Base-by-base conservation (phyloP, 2,797 vertebrate species). In the Spea hammondii region DNA sequence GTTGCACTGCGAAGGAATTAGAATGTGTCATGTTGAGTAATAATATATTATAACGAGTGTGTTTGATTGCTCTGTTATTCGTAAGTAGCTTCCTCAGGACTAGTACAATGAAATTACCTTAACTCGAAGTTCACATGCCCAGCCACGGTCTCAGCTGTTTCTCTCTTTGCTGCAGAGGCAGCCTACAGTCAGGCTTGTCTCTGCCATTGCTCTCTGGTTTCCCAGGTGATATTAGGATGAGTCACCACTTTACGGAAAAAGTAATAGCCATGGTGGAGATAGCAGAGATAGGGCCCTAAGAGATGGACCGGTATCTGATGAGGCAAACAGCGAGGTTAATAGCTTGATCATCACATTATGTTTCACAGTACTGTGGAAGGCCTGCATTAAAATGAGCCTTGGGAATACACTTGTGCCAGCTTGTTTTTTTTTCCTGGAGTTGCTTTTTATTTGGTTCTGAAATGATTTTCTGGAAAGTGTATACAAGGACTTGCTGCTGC, bases 151-250 rank as follows among this genome's bases (percentile, higher is more conserved):
- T 59, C 55, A 59, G 57, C 46, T 74, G 70, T 62, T 62, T 59
- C 50, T 70, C 12, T 60, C 11, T 46, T 49, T 72, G 57, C n/a
- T 32, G 64, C 49, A 13, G 14, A 4, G 46, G 9, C 9, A 14
- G 47, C 12, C 47, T 8, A 5, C 45, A 74, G 17, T 32, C 14
- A 10, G 5, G 14, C 14, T 0, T 5, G 9, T 74, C 47, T 17
- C 6, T 32, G 72, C 32, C 8, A 50, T 64, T 74, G 72, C 12
- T 8, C 57, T 55, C 57, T 51, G 44, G 51, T 79, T 78, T 74
- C 84, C 75, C 82, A 72, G 79, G 75, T 75, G 83, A 83, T 82
- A 76, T 66, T 45, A 49, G 70, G 71, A 11, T 74, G 85, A 82
- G 69, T 76, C 47, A 67, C 17, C 69, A 79, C 0, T 0, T 45